phyloP scores from a whole-genome alignment of 2,888 invertebrate genomes.

The Heliconius erato region DNA sequence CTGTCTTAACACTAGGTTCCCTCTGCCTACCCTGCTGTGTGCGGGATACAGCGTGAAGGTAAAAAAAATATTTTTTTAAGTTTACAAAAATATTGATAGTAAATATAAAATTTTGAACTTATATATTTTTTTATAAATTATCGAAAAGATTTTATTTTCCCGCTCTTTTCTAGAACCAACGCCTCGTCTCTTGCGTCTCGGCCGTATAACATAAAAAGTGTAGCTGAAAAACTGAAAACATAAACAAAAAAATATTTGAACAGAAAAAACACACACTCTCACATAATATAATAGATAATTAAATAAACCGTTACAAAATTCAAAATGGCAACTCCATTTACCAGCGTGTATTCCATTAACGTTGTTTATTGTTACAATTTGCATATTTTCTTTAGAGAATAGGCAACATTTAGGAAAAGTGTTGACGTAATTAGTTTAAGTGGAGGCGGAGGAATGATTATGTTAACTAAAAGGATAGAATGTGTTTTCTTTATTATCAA shows the following conservation, averaged over 20 bases:
- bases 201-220: too few relatives aligned
- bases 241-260: neutral
- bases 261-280: neutral
- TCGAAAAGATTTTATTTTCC: too few relatives aligned
- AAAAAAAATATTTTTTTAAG: neutral
- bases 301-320: constrained; percentile 27
- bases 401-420: constrained; percentile 37
- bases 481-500: neutral
- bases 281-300: constrained; percentile 26
- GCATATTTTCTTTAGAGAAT: constrained; percentile 44
- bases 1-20: too few relatives aligned
- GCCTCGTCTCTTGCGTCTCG: too few relatives aligned
- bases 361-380: constrained; percentile 47
- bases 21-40: too few relatives aligned
- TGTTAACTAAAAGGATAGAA: constrained; percentile 28
- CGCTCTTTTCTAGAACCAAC: too few relatives aligned
- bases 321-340: constrained; percentile 38
- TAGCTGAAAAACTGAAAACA: neutral
- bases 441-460: constrained; percentile 32
- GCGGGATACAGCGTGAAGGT: neutral
- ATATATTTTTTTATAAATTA: too few relatives aligned
- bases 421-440: constrained; percentile 43
- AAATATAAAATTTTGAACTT: too few relatives aligned
- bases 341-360: constrained; percentile 29
- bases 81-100: too few relatives aligned